Evolutionary conservation across 2,113 vertebrate species (phyloP).

Genomic region (Apaloderma vittatum): DNA sequence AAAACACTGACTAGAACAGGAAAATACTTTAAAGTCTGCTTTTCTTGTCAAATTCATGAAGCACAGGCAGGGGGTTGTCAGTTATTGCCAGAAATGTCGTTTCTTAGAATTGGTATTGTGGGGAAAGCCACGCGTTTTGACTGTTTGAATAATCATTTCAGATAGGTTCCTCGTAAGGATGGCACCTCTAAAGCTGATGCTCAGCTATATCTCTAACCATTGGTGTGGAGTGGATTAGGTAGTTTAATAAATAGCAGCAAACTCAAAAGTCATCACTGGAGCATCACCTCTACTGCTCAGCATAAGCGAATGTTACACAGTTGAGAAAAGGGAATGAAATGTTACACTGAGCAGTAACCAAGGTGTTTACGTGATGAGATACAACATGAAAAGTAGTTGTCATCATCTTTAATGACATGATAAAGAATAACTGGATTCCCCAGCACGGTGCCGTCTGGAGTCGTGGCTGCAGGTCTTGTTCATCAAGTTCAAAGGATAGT

Average conservation of each 20-base stretch:
- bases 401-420: background rate
- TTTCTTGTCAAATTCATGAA: slow-evolving; percentile 56
- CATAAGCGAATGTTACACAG: background rate
- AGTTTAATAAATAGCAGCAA: background rate
- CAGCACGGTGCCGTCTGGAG: background rate
- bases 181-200: background rate
- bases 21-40: slow-evolving; percentile 54
- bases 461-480: background rate
- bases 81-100: slow-evolving; percentile 31
- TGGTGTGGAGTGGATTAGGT: background rate
- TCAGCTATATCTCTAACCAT: background rate
- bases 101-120: slow-evolving; percentile 22
- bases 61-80: slow-evolving; percentile 54
- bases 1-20: slow-evolving; percentile 48
- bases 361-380: background rate
- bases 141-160: background rate
- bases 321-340: background rate
- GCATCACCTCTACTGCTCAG: background rate
- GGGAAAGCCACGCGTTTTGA: background rate
- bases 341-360: background rate
- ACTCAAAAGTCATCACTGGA: background rate
- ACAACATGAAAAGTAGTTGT: background rate
- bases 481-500: background rate
- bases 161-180: background rate
- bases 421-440: background rate